phyloP scores from a whole-genome alignment of 30 jellyfish, hydroid and myxozoan genomes.

The Aurelia aurita complex sp. Pacific region DNA sequence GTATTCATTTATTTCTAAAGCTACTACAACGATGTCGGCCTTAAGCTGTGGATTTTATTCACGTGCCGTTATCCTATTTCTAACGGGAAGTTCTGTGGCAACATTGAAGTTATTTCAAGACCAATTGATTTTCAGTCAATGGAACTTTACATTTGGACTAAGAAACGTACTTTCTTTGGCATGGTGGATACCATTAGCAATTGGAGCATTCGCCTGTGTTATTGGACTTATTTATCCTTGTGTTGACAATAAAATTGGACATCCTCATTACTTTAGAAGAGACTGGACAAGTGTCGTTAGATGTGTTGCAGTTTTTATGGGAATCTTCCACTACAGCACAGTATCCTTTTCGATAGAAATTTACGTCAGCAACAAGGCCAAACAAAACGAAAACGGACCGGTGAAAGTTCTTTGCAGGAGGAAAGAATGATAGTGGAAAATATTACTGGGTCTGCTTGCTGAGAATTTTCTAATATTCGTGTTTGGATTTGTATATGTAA shows the following conservation, averaged over 20 bases:
- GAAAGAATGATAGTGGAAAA: too few relatives aligned
- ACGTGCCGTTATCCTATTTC: conserved; percentile 63
- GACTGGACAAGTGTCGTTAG: conserved; percentile 84
- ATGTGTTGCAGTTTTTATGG: conserved; percentile 66
- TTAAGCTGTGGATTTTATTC: conserved; percentile 53
- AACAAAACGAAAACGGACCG: too few relatives aligned
- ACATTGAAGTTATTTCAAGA: conserved; percentile 49
- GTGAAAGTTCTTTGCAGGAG: too few relatives aligned
- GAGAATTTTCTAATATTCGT: too few relatives aligned
- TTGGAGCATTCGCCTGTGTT: conserved; percentile 72
- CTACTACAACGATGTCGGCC: conserved; percentile 48
- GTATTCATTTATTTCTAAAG: neutral
- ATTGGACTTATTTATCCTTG: conserved; percentile 78
- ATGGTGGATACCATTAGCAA: conserved; percentile 79
- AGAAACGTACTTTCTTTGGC: conserved; percentile 24
- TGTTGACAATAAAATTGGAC: conserved; percentile 66
- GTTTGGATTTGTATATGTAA: too few relatives aligned
- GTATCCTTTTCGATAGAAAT: conserved; percentile 58
- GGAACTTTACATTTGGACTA: conserved; percentile 22
- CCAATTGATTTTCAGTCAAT: neutral
- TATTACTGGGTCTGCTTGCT: too few relatives aligned
- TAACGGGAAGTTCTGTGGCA: conserved; percentile 63
- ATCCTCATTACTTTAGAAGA: conserved; percentile 51
- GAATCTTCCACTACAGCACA: conserved; percentile 68
- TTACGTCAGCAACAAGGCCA: neutral